These are phyloP conservation scores for Yponomeuta malinellus DNA, from an alignment of 2,888 invertebrate species.

Conservation along the genomic window DNA sequence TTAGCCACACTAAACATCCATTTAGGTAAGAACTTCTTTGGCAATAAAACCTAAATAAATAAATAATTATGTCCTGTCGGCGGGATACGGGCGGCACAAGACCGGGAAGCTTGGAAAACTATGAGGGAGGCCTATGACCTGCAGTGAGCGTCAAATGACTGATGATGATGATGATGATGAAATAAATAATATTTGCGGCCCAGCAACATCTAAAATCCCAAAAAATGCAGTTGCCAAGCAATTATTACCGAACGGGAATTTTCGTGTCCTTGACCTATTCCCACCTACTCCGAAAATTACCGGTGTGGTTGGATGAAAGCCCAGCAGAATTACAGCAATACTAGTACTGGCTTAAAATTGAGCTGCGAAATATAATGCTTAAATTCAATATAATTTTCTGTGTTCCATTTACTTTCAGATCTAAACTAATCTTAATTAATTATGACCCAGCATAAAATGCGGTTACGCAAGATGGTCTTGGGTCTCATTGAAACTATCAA, in stretches of 20 bases:
- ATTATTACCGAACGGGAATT: neutral
- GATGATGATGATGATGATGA: no score
- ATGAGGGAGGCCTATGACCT: no score
- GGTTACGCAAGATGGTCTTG: conserved; percentile 2
- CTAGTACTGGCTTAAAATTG: neutral
- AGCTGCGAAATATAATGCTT: neutral
- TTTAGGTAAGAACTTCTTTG: no score
- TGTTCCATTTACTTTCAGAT: neutral
- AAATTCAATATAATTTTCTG: neutral
- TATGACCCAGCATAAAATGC: neutral
- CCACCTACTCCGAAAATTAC: conserved; percentile 21
- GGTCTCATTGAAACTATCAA: conserved; percentile 6
- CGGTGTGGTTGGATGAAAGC: conserved; percentile 51
- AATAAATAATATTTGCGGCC: no score
- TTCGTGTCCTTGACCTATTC: conserved; percentile 57
- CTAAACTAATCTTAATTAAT: neutral
- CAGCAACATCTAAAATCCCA: no score
- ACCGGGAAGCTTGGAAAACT: no score
- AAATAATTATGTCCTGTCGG: no score
- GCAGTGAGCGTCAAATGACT: no score
- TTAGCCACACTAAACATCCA: no score
- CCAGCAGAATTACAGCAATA: conserved; percentile 29
- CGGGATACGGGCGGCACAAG: no score
- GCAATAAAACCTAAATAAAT: no score
- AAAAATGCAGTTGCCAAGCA: conserved; percentile 1